phyloP scores from a whole-genome alignment of 1,140 invertebrate species.

The Pteromalus puparum region DNA sequence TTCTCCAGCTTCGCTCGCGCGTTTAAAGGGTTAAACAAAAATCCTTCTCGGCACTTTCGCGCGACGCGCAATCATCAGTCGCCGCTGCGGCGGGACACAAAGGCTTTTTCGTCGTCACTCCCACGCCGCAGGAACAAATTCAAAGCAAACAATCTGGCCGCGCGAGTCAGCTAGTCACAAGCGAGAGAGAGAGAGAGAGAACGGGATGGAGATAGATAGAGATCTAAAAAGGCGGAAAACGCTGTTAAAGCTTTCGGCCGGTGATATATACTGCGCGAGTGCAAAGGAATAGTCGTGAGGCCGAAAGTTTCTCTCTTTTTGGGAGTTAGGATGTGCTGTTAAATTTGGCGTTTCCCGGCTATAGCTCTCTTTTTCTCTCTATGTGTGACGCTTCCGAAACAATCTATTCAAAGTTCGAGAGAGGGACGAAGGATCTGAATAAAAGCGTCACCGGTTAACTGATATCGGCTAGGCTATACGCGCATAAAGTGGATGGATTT shows the following conservation, averaged over 20 bases:
- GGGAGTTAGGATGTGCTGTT: not conserved
- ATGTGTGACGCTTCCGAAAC: not conserved
- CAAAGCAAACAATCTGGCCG: slow-evolving; percentile 20
- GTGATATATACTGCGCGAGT: not conserved
- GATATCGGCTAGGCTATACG: not conserved
- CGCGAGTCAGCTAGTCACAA: not conserved
- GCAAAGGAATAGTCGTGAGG: not conserved
- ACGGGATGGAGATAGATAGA: not conserved
- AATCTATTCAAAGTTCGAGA: slow-evolving; percentile 16
- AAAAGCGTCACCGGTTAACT: slow-evolving; percentile 24
- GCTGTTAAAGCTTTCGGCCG: not conserved
- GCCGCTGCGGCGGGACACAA: not conserved
- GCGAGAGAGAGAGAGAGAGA: not conserved
- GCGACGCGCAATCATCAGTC: not conserved
- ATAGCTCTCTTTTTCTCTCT: no score
- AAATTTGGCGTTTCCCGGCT: slow-evolving; percentile 2
- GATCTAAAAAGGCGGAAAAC: not conserved
- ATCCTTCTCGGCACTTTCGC: not conserved
- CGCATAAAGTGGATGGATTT: not conserved
- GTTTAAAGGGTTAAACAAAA: slow-evolving; percentile 19
- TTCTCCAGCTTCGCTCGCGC: not conserved
- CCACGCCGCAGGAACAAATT: slow-evolving; percentile 5
- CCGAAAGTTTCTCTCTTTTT: not conserved
- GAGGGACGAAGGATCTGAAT: not conserved
- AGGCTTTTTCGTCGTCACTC: not conserved